A percentile compares a stretch with the other conserved stretches of the same genome.
Evolutionary conservation across 2,888 invertebrate genomes (phyloP).

Genomic region (Phrixothrix hirtus): DNA sequence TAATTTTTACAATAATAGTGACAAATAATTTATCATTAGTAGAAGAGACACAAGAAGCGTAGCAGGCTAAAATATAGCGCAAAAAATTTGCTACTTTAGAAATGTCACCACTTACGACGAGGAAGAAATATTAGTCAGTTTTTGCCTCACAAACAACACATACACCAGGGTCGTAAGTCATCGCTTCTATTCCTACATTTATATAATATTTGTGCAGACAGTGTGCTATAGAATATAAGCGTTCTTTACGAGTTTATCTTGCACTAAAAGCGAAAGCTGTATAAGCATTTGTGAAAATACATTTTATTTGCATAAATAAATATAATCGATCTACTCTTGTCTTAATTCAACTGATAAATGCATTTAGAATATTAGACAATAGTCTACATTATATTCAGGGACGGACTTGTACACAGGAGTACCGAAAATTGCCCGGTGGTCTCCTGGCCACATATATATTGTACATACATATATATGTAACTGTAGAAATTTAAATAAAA

Average conservation of each 20-base stretch:
- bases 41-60: slow-evolving; percentile 29
- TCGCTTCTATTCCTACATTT: slow-evolving; percentile 31
- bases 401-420: too few species aligned
- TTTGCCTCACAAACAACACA: slow-evolving; percentile 33
- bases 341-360: background rate
- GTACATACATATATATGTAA: too few species aligned
- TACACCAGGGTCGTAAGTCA: slow-evolving; percentile 32
- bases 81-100: slow-evolving; percentile 33
- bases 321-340: slow-evolving; percentile 1
- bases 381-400: too few species aligned
- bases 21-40: slow-evolving; percentile 32
- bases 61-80: slow-evolving; percentile 31
- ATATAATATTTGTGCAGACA: slow-evolving; percentile 32
- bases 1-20: slow-evolving; percentile 31
- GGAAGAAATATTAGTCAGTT: slow-evolving; percentile 33
- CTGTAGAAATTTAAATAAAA: too few species aligned
- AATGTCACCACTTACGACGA: slow-evolving; percentile 31
- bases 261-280: slow-evolving; percentile 22
- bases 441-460: too few species aligned
- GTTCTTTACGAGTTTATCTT: slow-evolving; percentile 28
- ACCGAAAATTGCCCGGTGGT: too few species aligned
- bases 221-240: slow-evolving; percentile 29
- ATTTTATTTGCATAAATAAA: slow-evolving; percentile 8
- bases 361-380: too few species aligned
- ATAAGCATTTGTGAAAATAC: slow-evolving; percentile 18